Base-by-base conservation (phyloP, 2,888 invertebrate species). In the Dryobota labecula region DNA sequence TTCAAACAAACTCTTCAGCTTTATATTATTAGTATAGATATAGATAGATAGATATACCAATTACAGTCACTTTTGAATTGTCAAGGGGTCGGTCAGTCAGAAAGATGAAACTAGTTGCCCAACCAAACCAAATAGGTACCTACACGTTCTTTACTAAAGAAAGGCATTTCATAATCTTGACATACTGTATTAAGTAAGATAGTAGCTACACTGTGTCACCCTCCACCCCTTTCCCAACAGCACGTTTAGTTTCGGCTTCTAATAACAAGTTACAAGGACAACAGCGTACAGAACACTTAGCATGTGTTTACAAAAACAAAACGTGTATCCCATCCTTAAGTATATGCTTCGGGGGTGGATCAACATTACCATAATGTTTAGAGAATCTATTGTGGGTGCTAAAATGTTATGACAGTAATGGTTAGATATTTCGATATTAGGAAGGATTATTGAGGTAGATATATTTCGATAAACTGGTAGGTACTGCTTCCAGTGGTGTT, bases 271-370 rank as follows among this genome's bases (percentile, higher is more conserved):
- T 60, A 38, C 60, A 65, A 64, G 24, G 24, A 61, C 51, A 57
- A 65, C n/a, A 45, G 33, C 15, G 36, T 27, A 61, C 18, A 24
- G 43, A 75, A 66, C 60, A 56, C 51, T 67, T 58, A 51, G 24
- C 45, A 38, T 38, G 4, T 75, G 63, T 75, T 70, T 58, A 78
- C 75, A 66, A 75, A 79, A 75, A 75, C 76, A 76, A 71, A 63
- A 60, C 60, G 76, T 63, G 62, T 79, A 41, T 20, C n/a, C 27
- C 49, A 3, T 51, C 27, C 41, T 30, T 33, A 65, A 45, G 33
- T 63, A 30, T 54, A 51, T 36, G 61, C 53, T 64, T 63, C 43
- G 36, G 20, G 36, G 30, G 24, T 69, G 2, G 6, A 61, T 56
- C 58, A 61, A 76, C 38, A 70, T 62, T 74, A 45, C 45, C 49